A percentile compares a stretch with the other conserved stretches of the same genome.
These are phyloP conservation scores for Andrena camellia DNA, from an alignment of 2,888 invertebrate species.

Conservation along the genomic window DNA sequence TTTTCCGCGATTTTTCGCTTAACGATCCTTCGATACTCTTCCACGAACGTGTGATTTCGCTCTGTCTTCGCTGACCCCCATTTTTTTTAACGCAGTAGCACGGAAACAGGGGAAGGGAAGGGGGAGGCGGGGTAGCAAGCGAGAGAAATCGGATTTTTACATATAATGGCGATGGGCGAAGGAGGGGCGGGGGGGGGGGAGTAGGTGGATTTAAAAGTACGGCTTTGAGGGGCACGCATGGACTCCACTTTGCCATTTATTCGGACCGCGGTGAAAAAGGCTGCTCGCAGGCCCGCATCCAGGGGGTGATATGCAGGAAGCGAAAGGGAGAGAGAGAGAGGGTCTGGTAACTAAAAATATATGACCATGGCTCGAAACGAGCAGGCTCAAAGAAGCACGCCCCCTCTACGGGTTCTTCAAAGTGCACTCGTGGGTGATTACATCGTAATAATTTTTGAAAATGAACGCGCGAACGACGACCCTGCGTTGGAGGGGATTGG, in stretches of 20 bases:
- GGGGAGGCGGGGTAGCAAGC: background rate
- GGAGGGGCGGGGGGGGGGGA: background rate
- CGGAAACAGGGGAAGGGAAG: background rate
- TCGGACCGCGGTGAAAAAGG: slow-evolving; percentile 57
- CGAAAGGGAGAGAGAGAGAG: slow-evolving; percentile 14
- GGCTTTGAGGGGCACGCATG: slow-evolving; percentile 52
- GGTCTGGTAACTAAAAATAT: slow-evolving; percentile 62
- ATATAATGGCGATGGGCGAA: slow-evolving; percentile 37
- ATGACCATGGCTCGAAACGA: slow-evolving; percentile 51
- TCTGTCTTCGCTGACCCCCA: too few species aligned
- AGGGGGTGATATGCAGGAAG: slow-evolving; percentile 42
- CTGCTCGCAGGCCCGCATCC: slow-evolving; percentile 31
- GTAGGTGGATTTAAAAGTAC: slow-evolving; percentile 54
- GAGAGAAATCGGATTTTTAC: slow-evolving; percentile 50
- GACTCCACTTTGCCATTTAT: slow-evolving; percentile 55
- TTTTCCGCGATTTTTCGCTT: slow-evolving; percentile 19
- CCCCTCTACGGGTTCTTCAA: slow-evolving; percentile 38
- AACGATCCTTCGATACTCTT: slow-evolving; percentile 37
- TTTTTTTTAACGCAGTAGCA: background rate
- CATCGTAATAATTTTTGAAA: slow-evolving; percentile 26
- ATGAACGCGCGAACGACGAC: background rate
- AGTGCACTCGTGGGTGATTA: slow-evolving; percentile 48
- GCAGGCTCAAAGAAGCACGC: slow-evolving; percentile 52
- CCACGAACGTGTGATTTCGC: background rate
- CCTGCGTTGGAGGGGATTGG: background rate